These are phyloP conservation scores for Neopipo cinnamomea DNA, from an alignment of 2,113 vertebrate species.

Conservation along the genomic window DNA sequence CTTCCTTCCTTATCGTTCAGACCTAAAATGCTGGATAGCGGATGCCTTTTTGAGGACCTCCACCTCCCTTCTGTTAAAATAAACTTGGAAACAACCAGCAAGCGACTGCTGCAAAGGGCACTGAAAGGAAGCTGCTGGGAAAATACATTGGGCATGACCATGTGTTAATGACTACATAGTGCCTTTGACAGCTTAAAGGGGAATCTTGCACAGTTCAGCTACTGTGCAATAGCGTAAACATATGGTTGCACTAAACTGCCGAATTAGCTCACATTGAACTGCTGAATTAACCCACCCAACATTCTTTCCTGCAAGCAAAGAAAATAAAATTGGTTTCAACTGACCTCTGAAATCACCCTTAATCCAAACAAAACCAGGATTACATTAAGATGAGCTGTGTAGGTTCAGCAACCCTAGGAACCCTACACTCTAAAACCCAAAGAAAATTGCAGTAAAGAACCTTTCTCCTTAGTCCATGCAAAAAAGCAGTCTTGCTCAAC, in stretches of 20 bases:
- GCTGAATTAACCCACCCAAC: not conserved
- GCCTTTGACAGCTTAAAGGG: not conserved
- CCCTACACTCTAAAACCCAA: fast-evolving
- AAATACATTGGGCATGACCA: not conserved
- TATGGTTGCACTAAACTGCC: not conserved
- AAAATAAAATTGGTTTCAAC: not conserved
- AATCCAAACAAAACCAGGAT: not conserved
- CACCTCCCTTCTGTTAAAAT: not conserved
- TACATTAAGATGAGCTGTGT: not conserved
- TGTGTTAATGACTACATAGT: not conserved
- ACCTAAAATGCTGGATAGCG: not conserved
- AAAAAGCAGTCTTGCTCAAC: not conserved
- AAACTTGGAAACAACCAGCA: not conserved
- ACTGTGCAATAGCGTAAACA: not conserved
- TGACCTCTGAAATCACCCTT: not conserved
- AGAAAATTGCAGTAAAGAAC: not conserved
- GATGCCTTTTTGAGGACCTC: not conserved
- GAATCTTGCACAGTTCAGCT: not conserved
- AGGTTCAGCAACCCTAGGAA: not conserved
- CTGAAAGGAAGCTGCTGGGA: not conserved
- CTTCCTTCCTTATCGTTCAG: not conserved
- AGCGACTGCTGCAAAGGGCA: not conserved
- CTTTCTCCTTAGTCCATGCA: not conserved
- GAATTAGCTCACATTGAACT: not conserved
- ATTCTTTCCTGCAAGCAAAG: not conserved